Evolutionary conservation across 2,797 vertebrate species (phyloP), one percentile per base, ranked within the genome.

Genomic region (Delichon dasypus): DNA sequence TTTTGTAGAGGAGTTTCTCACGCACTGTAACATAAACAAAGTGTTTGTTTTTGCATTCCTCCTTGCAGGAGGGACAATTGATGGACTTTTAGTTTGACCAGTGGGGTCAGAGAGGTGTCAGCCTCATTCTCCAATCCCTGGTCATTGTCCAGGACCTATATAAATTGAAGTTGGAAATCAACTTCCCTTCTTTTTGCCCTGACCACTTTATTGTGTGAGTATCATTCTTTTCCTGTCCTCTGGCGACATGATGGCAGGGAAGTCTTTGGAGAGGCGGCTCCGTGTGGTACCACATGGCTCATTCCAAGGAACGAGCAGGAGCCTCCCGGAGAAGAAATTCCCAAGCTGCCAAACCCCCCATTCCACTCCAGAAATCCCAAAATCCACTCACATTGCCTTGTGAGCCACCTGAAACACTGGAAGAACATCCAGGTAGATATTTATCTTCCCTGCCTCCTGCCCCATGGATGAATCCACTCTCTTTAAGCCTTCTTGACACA

Each of bases 401-500:
- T 5, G 12, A 55, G 29, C 29, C 30, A 16, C 32, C 9, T 36
- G 65, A 55, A 78, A 27, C 1, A 0, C 22, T 27, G 30, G 34
- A 53, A 77, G 75, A 36, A 23, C 15, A 25, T 6, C 21, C 79
- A 81, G 70, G 62, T 55, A 47, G 66, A 27, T 1, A 1, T 45
- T 88, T 77, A 27, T 70, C 68, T 68, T 47, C 73, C 20, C 30
- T 44, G 29, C 10, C 18, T 22, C 62, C 45, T 48, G 14, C 22
- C 32, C 29, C 2, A 0, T 13, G 20, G 54, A 17, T 44, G 66
- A 60, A 91, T 94, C 34, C 34, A 74, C 25, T 58, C 32, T 40
- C n/a, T 38, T 77, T 95, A 96, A 96, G 85, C 60, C 88, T 88
- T 16, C 94, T 94, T 95, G 96, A 96, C 95, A 96, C 51, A 0